Percentiles rank a stretch among this genome's conserved stretches.
Conservation (phyloP, 2,113 vertebrate species). For the Cyanoderma ruficeps region DNA sequence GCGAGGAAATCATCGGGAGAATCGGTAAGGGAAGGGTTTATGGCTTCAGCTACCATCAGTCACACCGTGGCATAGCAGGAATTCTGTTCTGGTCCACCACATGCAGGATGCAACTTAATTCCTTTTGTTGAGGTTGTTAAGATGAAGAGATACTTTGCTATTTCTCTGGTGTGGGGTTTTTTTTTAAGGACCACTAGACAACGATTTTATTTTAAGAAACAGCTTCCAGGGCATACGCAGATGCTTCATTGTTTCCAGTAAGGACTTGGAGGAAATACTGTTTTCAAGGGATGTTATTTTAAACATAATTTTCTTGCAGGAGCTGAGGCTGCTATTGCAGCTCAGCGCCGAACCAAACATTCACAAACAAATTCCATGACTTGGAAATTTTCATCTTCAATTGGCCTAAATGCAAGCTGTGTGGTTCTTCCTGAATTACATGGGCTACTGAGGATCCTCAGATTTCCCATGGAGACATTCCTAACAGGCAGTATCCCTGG, state of each 20-base stretch:
- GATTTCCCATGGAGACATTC: neutral
- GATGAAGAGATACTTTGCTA: neutral
- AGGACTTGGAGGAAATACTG: neutral
- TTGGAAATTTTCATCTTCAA: neutral
- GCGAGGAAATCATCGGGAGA: constrained; percentile 79
- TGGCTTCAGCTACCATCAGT: neutral
- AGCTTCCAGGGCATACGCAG: neutral
- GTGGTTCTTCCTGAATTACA: too few species aligned
- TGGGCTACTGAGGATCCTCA: rapidly evolving
- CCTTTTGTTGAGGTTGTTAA: neutral
- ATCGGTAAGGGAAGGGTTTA: constrained; percentile 72
- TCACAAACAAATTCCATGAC: neutral
- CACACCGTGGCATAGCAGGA: neutral
- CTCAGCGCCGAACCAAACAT: neutral
- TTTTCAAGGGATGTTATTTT: constrained; percentile 29
- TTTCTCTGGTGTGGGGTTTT: neutral
- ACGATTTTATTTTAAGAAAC: constrained; percentile 12
- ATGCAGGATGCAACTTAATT: neutral
- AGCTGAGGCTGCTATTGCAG: neutral
- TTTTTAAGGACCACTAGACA: neutral
- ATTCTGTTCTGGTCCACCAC: neutral
- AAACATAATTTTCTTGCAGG: neutral
- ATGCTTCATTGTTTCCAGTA: neutral
- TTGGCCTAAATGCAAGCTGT: neutral
- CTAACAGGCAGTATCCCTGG: too few species aligned